Evolutionary conservation across 2,797 vertebrate species (phyloP), one percentile per base, ranked within the genome.

Genomic region (Helarctos malayanus): DNA sequence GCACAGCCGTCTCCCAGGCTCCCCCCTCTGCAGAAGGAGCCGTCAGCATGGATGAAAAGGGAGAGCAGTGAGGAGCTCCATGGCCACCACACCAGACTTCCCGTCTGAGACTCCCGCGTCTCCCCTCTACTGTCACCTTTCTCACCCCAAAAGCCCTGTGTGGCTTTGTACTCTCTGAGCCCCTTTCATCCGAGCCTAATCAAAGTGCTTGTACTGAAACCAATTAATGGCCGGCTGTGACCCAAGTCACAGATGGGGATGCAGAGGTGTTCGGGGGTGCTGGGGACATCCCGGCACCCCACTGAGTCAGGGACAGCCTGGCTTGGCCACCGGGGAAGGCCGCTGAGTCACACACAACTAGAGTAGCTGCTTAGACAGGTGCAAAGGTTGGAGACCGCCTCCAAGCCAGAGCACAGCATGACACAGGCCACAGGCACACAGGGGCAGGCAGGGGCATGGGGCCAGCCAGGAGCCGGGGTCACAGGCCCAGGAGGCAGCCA

Each of bases 191-290:
- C 3, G 0, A 83, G 49, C 41, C 61, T 41, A 97, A 89, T 93
- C 95, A 96, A 96, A 97, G 65, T 76, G 71, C 29, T 95, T 97
- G 97, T 98, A 97, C 91, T 87, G 96, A 95, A 49, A 94, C 79
- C 95, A 87, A 94, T 97, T 97, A 97, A 94, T 84, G 56, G 35
- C 81, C 49, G 18, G 75, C 84, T 69, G 63, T 68, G 75, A 81
- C 76, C 83, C 38, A 29, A 95, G 97, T 93, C 95, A 79, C 27
- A 54, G 6, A 52, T 7, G 16, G 78, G 32, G 63, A 38, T 93
- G 19, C 71, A 38, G 41, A 97, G 79, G 59, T 52, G 91, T 61
- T 78, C 35, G 41, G 61, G 79, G 65, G 54, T 47, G 52, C 23
- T 11, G 5, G 95, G 87, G 93, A 89, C 56, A 96, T 63, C 76